Conservation (phyloP, 2,797 vertebrate species). For the Sebastiscus albofasciatus region DNA sequence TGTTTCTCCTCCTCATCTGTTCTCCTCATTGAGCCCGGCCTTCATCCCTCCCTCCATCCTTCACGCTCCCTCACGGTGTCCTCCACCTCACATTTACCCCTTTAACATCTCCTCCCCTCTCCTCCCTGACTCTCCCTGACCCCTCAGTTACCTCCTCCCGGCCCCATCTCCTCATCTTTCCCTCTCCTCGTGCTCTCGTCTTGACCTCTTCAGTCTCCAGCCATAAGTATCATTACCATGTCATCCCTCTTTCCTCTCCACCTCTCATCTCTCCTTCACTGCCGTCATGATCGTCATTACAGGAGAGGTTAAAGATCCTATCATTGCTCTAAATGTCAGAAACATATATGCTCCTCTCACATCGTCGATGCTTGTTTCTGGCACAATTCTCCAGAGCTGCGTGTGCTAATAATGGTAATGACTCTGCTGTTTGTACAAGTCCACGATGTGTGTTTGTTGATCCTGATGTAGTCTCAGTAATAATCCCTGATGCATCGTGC, state of each 20-base stretch:
- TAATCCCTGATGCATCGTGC: slow-evolving; percentile 23
- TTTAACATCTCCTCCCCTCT: slow-evolving; percentile 19
- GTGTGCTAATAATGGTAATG: background rate
- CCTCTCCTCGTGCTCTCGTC: slow-evolving; percentile 11
- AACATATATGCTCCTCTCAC: background rate
- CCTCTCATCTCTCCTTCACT: slow-evolving; percentile 17
- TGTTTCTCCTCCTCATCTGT: background rate
- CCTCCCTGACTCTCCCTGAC: slow-evolving; percentile 43
- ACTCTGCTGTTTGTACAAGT: slow-evolving; percentile 10
- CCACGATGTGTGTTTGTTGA: slow-evolving; percentile 11
- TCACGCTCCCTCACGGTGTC: slow-evolving; percentile 14
- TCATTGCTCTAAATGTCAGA: slow-evolving; percentile 25
- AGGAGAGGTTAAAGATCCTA: slow-evolving; percentile 58
- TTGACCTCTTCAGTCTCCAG: slow-evolving; percentile 15
- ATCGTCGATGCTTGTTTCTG: background rate
- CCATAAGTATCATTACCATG: slow-evolving; percentile 22
- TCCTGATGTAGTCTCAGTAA: slow-evolving; percentile 18
- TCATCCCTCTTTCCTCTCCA: slow-evolving; percentile 14
- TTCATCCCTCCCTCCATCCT: slow-evolving; percentile 9
- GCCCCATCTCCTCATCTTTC: slow-evolving; percentile 8
- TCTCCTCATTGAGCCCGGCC: slow-evolving; percentile 1
- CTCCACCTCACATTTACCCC: slow-evolving; percentile 48
- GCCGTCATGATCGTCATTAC: slow-evolving; percentile 44
- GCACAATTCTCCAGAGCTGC: background rate
- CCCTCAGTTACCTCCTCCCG: slow-evolving; percentile 31